Evolutionary conservation across 2,888 invertebrate genomes (phyloP), one percentile per base, ranked within the genome.

Genomic region (Dinocampus coccinellae): DNA sequence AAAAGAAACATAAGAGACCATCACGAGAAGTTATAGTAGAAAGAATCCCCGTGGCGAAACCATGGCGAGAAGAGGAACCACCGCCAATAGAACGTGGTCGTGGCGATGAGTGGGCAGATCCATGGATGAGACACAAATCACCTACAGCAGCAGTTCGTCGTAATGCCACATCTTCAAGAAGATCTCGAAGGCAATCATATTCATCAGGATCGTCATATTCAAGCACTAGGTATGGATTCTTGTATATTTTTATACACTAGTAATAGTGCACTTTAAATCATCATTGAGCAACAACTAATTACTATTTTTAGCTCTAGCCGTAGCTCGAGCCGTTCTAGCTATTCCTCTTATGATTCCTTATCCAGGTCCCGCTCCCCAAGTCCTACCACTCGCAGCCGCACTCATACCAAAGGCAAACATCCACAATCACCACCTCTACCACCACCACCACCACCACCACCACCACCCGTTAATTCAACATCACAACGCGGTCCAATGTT

Each of bases 61-160:
- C 83, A 0, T 85, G 89, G 85, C 80, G 87, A 42, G 87, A 87
- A 34, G 87, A 87, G 57, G 87, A 87, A 58, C 79, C 81, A 33
- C 82, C 84, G 0, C 80, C 84, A 2, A 75, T 80, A 0, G 86
- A 86, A 68, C 80, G 86, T 11, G 86, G 85, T 67, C 91, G 91
- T 55, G 94, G 92, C 0, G 97, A 97, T 85, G 97, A 97, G 82
- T 98, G 97, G 97, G 94, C 94, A 55, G 97, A 98, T 89, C 97
- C 97, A 0, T 98, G 97, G 97, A 96, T 96, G 93, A 88, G 93
- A 36, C 91, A 92, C 2, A 93, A 93, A 79, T 92, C 92, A 3
- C 92, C 92, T 0, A 85, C 81, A 3, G 79, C 85, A 3, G 79
- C 85, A 0, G 79, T 84, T 4, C 82, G 85, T 22, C 75, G 84